phyloP scores from a whole-genome alignment of 2,888 invertebrate species.

The Caradrina clavipalpis region DNA sequence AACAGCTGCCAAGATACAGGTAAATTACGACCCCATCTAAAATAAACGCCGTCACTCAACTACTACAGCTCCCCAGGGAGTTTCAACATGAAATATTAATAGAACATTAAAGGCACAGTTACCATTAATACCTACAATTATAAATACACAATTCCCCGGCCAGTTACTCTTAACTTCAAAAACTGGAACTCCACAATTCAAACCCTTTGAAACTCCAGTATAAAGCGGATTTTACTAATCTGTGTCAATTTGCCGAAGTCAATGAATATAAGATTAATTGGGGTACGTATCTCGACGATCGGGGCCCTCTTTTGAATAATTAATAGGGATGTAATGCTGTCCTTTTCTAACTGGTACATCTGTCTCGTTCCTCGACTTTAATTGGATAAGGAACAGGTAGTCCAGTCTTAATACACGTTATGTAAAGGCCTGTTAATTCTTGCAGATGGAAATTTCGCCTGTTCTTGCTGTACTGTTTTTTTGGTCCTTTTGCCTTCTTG shows the following conservation, averaged over 20 bases:
- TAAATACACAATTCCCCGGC: conserved; percentile 31
- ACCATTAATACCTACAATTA: conserved; percentile 20
- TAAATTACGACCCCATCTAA: not conserved
- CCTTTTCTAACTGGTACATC: conserved; percentile 30
- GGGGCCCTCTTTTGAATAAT: conserved; percentile 72
- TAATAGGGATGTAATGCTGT: conserved; percentile 61
- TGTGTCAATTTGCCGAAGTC: conserved; percentile 74
- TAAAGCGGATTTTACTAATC: conserved; percentile 73
- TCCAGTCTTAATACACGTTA: conserved; percentile 46
- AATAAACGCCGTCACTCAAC: not conserved
- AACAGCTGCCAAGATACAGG: not conserved
- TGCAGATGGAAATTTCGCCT: conserved; percentile 37
- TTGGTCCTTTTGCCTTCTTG: conserved; percentile 28
- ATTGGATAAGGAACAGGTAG: conserved; percentile 60
- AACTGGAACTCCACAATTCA: conserved; percentile 30
- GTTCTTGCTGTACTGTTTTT: conserved; percentile 32
- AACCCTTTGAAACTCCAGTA: conserved; percentile 58
- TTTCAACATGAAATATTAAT: conserved; percentile 4
- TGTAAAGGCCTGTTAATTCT: conserved; percentile 55
- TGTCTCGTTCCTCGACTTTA: conserved; percentile 40
- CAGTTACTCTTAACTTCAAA: conserved; percentile 19
- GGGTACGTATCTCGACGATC: conserved; percentile 70
- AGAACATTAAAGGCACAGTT: conserved; percentile 18
- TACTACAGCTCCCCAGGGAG: not conserved
- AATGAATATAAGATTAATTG: conserved; percentile 79